Percentiles rank a stretch among this genome's conserved stretches.
These are phyloP conservation scores for Argynnis bischoffii DNA, from an alignment of 2,888 invertebrate species.

Conservation along the genomic window DNA sequence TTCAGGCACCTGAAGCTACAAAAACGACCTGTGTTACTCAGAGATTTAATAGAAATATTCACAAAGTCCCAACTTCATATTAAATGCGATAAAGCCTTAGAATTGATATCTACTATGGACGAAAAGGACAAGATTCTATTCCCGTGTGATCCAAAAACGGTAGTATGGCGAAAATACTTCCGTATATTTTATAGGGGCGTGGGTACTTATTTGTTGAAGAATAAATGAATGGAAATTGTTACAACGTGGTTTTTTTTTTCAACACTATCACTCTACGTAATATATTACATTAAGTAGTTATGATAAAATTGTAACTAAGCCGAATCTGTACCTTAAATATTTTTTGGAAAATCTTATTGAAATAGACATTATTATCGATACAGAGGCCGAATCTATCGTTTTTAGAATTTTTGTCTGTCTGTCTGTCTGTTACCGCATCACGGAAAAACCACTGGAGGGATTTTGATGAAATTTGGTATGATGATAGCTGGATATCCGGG, in stretches of 20 bases:
- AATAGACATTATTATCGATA: too few species aligned
- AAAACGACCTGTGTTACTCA: conserved; percentile 27
- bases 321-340: too few species aligned
- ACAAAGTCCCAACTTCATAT: conserved; percentile 91
- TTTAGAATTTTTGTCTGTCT: too few species aligned
- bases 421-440: too few species aligned
- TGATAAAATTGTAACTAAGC: too few species aligned
- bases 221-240: conserved; percentile 10
- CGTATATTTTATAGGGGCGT: conserved; percentile 91
- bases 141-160: conserved; percentile 88
- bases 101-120: conserved; percentile 81
- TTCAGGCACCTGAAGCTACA: conserved; percentile 38
- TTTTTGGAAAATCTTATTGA: too few species aligned
- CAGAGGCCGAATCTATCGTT: too few species aligned
- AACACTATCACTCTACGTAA: too few species aligned
- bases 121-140: conserved; percentile 86
- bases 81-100: conserved; percentile 86
- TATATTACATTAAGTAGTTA: too few species aligned
- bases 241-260: neutral
- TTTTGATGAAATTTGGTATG: too few species aligned
- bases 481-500: too few species aligned
- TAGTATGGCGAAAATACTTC: conserved; percentile 91
- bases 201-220: conserved; percentile 78
- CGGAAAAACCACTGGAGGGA: too few species aligned
- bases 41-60: conserved; percentile 85